Percentiles rank a stretch among this genome's conserved stretches.
These are phyloP conservation scores for Diabrotica virgifera DNA, from an alignment of 1,140 invertebrate species.

Conservation along the genomic window DNA sequence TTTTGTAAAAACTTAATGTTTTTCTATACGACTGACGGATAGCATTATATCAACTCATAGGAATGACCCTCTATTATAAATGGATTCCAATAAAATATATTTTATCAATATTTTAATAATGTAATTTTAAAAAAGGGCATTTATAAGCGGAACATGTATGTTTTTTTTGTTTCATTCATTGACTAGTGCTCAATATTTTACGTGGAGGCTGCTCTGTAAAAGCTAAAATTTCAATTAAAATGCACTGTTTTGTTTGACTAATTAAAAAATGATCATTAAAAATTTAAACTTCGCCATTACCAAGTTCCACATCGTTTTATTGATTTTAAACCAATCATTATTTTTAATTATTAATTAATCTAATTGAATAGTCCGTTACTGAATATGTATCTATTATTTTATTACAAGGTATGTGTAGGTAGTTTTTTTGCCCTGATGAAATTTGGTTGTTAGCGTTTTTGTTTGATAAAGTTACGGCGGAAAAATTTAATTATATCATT, in stretches of 20 bases:
- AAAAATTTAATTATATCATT: no score
- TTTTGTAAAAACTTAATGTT: no score
- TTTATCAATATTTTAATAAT: not conserved
- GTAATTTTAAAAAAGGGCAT: not conserved
- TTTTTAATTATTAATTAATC: conserved; percentile 23
- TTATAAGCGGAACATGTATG: not conserved
- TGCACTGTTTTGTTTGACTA: conserved; percentile 20
- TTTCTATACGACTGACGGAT: no score
- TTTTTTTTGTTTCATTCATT: conserved; percentile 7
- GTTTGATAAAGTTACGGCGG: no score
- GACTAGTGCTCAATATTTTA: conserved; percentile 11
- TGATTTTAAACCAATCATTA: conserved; percentile 21
- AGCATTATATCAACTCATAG: no score
- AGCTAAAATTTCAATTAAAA: conserved; percentile 23
- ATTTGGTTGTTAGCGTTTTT: not conserved
- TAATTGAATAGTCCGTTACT: conserved; percentile 21
- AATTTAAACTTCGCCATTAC: conserved; percentile 20
- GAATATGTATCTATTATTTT: conserved; percentile 5
- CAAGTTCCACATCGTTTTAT: conserved; percentile 17
- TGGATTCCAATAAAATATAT: not conserved
- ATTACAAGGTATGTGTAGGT: not conserved
- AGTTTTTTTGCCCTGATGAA: not conserved
- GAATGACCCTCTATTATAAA: not conserved
- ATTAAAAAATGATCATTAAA: conserved; percentile 24
- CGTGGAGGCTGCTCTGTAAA: conserved; percentile 1